phyloP scores from a whole-genome alignment of 2,797 vertebrate species.

The Phrynocephalus forsythii region DNA sequence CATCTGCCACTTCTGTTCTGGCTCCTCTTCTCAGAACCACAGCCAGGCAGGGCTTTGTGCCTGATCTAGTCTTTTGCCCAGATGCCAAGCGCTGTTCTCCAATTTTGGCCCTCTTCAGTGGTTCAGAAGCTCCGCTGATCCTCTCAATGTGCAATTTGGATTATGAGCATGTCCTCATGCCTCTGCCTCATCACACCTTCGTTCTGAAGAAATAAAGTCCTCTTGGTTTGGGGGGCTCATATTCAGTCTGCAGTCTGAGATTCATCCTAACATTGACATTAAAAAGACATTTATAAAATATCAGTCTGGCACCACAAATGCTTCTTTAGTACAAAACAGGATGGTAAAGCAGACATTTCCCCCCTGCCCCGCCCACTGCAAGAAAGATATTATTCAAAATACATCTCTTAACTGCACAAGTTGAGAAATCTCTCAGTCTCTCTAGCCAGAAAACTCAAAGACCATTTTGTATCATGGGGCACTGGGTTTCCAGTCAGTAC shows the following conservation, averaged over 20 bases:
- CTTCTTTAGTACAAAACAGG: not conserved
- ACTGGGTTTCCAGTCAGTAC: not conserved
- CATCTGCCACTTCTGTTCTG: not conserved
- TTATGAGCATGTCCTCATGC: not conserved
- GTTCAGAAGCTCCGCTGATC: conserved; percentile 9
- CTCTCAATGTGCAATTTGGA: not conserved
- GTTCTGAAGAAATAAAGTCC: not conserved
- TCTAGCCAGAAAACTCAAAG: not conserved
- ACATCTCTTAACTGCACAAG: not conserved
- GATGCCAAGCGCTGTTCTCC: not conserved
- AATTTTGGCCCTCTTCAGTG: not conserved
- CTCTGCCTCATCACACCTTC: conserved; percentile 4
- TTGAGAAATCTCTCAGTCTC: not conserved
- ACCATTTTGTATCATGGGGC: not conserved
- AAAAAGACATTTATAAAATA: conserved; percentile 18
- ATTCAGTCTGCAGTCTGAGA: not conserved
- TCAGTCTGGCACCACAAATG: not conserved
- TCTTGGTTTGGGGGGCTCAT: not conserved
- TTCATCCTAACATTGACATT: conserved; percentile 11
- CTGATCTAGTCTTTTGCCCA: not conserved
- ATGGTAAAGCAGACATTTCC: not conserved
- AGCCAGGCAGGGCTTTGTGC: not conserved
- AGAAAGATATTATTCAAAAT: not conserved
- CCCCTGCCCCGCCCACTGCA: no score
- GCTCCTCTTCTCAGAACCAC: not conserved